Percentiles rank a stretch among this genome's conserved stretches.
These are phyloP conservation scores for Drosophila meridionalis DNA, from an alignment of 2,888 invertebrate species.

Conservation along the genomic window DNA sequence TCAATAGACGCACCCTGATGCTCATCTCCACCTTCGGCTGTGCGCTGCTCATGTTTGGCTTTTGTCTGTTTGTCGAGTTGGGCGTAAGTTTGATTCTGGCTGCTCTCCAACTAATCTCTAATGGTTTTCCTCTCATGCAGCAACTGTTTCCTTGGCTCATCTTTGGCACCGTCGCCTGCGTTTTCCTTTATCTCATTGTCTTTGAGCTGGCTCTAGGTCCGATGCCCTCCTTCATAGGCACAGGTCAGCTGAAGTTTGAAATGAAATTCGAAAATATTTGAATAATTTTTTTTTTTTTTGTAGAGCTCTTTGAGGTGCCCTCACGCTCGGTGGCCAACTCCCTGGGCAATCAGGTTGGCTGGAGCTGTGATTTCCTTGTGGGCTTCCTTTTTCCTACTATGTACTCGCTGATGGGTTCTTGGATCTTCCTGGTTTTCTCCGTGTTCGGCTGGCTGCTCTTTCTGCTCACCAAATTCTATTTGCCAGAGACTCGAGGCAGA, in stretches of 20 bases:
- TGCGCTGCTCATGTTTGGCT: slow-evolving; percentile 45
- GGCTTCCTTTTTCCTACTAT: slow-evolving; percentile 59
- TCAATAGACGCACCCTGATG: slow-evolving; percentile 62
- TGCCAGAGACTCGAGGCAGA: slow-evolving; percentile 53
- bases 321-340: slow-evolving; percentile 58
- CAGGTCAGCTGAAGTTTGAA: slow-evolving; percentile 27
- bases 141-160: slow-evolving; percentile 38
- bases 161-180: slow-evolving; percentile 39
- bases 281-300: background rate
- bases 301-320: slow-evolving; percentile 60
- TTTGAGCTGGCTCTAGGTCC: slow-evolving; percentile 57
- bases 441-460: slow-evolving; percentile 42
- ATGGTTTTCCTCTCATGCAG: slow-evolving; percentile 7
- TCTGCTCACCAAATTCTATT: slow-evolving; percentile 45
- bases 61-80: slow-evolving; percentile 41
- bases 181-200: slow-evolving; percentile 49
- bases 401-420: slow-evolving; percentile 35
- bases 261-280: background rate
- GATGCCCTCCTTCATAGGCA: slow-evolving; percentile 59
- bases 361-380: slow-evolving; percentile 58
- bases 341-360: slow-evolving; percentile 55
- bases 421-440: slow-evolving; percentile 56
- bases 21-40: slow-evolving; percentile 43
- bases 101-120: background rate
- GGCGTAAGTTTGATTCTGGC: slow-evolving; percentile 26